Evolutionary conservation across 1,140 invertebrate species (phyloP).

Genomic region (Orius laevigatus): DNA sequence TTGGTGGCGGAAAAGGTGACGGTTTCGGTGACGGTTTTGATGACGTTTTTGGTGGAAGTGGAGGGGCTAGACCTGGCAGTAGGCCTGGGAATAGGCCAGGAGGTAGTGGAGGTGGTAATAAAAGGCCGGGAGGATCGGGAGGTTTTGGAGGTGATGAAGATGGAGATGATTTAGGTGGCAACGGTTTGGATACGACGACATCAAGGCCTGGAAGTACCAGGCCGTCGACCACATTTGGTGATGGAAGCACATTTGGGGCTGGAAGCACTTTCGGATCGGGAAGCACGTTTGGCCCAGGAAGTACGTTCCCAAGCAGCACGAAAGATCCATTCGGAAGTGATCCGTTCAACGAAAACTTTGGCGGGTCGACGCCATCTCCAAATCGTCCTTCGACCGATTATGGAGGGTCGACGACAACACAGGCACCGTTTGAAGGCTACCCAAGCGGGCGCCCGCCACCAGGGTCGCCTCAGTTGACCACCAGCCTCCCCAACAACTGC

Average conservation of each 20-base stretch:
- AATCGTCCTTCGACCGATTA: no score
- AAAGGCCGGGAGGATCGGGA: not conserved
- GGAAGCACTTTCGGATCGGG: not conserved
- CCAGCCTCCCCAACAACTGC: not conserved
- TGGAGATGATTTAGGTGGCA: not conserved
- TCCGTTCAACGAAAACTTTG: no score
- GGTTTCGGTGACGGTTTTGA: not conserved
- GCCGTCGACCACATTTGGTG: not conserved
- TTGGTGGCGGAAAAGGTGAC: not conserved
- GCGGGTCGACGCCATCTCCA: no score
- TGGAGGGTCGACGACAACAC: slow-evolving; percentile 5
- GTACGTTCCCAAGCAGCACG: not conserved
- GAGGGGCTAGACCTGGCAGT: not conserved
- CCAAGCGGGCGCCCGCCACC: not conserved
- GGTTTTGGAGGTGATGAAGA: slow-evolving; percentile 2
- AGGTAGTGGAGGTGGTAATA: slow-evolving; percentile 4
- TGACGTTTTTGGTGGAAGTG: not conserved
- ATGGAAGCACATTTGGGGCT: not conserved
- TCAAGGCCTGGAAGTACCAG: not conserved
- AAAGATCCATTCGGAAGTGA: no score
- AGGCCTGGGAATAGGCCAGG: not conserved
- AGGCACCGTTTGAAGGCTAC: not conserved
- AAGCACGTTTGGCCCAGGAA: slow-evolving; percentile 1
- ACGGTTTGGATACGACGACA: not conserved
- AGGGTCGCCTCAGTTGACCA: slow-evolving; percentile 2